Percentiles rank a stretch among this genome's conserved stretches.
phyloP scores from a whole-genome alignment of 2,797 vertebrate species.

The Sebastes oblongus region DNA sequence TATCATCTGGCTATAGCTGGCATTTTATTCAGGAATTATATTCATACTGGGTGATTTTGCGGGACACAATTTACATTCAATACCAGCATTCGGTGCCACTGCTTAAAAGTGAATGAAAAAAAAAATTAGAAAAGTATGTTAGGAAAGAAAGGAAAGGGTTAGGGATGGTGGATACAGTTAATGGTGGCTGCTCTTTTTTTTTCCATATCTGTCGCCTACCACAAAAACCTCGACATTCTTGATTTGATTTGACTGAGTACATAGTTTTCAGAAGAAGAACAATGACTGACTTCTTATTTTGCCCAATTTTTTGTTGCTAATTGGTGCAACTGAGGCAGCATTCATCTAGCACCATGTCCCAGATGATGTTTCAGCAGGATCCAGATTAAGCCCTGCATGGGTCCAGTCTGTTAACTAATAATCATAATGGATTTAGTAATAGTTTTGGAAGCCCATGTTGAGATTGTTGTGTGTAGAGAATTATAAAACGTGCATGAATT shows the following conservation, averaged over 20 bases:
- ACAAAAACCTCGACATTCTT: background rate
- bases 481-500: too few relatives aligned
- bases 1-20: background rate
- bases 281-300: too few relatives aligned
- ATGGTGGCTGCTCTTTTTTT: background rate
- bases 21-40: background rate
- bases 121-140: background rate
- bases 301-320: background rate
- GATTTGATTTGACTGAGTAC: background rate
- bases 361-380: too few relatives aligned
- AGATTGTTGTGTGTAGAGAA: too few relatives aligned
- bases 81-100: background rate
- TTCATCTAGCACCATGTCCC: background rate
- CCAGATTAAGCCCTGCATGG: too few relatives aligned
- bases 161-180: background rate
- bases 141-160: background rate
- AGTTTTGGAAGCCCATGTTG: too few relatives aligned
- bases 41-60: background rate
- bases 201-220: background rate
- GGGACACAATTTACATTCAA: background rate
- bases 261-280: background rate
- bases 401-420: too few relatives aligned
- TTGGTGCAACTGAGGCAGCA: background rate
- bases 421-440: too few relatives aligned
- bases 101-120: background rate